Evolutionary conservation across 2,797 vertebrate genomes (phyloP).

Genomic region (Pogoniulus pusillus): DNA sequence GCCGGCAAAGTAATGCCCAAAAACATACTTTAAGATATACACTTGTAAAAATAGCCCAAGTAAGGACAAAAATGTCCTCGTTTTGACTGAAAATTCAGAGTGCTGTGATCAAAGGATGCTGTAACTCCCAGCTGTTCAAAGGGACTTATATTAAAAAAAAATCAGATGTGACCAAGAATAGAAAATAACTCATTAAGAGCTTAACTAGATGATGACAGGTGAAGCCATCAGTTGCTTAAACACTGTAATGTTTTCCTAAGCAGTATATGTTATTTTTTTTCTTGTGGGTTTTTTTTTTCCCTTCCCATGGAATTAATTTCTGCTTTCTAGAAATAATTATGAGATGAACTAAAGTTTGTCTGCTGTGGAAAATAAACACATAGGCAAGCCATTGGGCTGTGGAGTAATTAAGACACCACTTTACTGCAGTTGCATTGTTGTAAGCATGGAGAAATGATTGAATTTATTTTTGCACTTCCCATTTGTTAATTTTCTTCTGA

Average conservation of each 20-base stretch:
- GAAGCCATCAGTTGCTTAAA: constrained; percentile 81
- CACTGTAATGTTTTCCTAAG: constrained; percentile 75
- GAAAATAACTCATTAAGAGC: constrained; percentile 94
- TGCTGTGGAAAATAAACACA: constrained; percentile 20
- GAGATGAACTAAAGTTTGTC: constrained; percentile 62
- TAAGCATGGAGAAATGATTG: constrained; percentile 32
- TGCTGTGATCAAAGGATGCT: constrained; percentile 94
- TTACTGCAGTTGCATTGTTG: constrained; percentile 8
- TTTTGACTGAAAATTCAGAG: constrained; percentile 94
- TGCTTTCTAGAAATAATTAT: constrained; percentile 59
- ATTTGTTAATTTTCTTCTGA: constrained; percentile 42
- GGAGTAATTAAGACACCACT: constrained; percentile 68
- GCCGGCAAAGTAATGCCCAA: constrained; percentile 56
- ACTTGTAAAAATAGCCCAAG: constrained; percentile 74
- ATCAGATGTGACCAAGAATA: constrained; percentile 96
- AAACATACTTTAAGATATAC: constrained; percentile 72
- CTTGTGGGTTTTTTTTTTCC: neutral
- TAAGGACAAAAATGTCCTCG: constrained; percentile 75
- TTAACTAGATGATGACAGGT: constrained; percentile 92
- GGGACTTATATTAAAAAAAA: constrained; percentile 88
- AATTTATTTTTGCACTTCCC: constrained; percentile 28
- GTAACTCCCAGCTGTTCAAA: constrained; percentile 97
- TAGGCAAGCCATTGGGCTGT: neutral
- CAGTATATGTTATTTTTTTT: constrained; percentile 72
- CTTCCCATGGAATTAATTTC: constrained; percentile 46